Evolutionary conservation across 2,113 vertebrate species (phyloP), one percentile per base, ranked within the genome.

Genomic region (Lepus timidus): DNA sequence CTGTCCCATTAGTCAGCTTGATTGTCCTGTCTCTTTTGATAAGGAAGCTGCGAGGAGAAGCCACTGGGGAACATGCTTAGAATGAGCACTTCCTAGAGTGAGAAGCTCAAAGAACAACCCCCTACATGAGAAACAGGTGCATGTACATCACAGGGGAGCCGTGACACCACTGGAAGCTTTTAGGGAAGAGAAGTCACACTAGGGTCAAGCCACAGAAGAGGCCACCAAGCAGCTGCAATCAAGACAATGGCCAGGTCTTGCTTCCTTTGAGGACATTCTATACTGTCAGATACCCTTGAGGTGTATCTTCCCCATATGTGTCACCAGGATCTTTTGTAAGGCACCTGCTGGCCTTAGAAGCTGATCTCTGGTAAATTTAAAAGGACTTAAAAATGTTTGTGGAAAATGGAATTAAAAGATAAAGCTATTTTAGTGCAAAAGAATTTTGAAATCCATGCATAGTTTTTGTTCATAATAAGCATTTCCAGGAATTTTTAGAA

Each of bases 11-110:
- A 36, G 61, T 90, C 92, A 96, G 68, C 27, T 8, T 36, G 67
- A 58, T n/a, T 61, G 51, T 31, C 51, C 88, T 81, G 75, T 95
- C 81, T 80, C 58, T 49, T 97, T 31, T 23, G 89, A 96, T 23
- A 70, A 91, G 39, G 61, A 70, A 73, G 0, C 49, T 79, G 80
- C 1, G 9, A 93, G 71, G 85, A 90, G 95, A 95, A 96, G 76
- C 44, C 64, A 86, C 17, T 73, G 83, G 4, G 87, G 27, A 79
- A 44, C 29, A 62, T 65, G 74, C 51, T 71, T 62, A 68, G 44
- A 85, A 74, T 55, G 81, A 75, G 94, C 76, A 76, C 78, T 64
- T 80, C 73, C 85, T 85, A 71, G 67, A 92, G 2, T 2, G 55
- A 91, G 89, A 27, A 87, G 95, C 85, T 58, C 92, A 55, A 9